Percentiles rank a stretch among this genome's conserved stretches.
Evolutionary conservation across 2,113 vertebrate species (phyloP).

Genomic region (Parus major): DNA sequence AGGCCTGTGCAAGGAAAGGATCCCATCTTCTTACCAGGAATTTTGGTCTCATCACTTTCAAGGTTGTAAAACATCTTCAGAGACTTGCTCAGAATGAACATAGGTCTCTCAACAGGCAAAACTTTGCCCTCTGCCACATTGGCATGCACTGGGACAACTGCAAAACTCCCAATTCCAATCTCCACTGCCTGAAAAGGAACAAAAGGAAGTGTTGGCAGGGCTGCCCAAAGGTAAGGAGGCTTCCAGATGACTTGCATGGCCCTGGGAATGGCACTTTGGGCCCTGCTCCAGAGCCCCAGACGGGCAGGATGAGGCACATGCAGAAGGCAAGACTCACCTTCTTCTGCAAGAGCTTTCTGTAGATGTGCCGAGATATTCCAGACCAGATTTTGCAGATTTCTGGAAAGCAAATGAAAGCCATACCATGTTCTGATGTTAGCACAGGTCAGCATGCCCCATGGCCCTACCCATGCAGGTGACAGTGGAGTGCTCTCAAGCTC

Average conservation of each 20-base stretch:
- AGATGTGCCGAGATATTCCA: background rate
- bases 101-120: background rate
- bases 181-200: background rate
- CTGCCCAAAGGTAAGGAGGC: background rate
- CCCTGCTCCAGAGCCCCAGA: accelerated
- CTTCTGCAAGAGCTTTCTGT: background rate
- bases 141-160: background rate
- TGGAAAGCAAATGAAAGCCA: background rate
- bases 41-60: background rate
- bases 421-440: background rate
- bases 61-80: background rate
- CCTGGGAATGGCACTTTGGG: background rate
- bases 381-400: background rate
- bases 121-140: background rate
- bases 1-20: background rate
- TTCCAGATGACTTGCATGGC: no score
- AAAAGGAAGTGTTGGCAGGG: background rate
- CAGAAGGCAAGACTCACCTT: background rate
- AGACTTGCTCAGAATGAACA: background rate
- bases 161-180: background rate
- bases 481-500: background rate
- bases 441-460: background rate
- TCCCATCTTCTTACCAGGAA: background rate
- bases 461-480: no score
- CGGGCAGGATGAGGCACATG: background rate